Evolutionary conservation across 1,140 invertebrate species (phyloP), one percentile per base, ranked within the genome.

Genomic region (Aporrectodea caliginosa): DNA sequence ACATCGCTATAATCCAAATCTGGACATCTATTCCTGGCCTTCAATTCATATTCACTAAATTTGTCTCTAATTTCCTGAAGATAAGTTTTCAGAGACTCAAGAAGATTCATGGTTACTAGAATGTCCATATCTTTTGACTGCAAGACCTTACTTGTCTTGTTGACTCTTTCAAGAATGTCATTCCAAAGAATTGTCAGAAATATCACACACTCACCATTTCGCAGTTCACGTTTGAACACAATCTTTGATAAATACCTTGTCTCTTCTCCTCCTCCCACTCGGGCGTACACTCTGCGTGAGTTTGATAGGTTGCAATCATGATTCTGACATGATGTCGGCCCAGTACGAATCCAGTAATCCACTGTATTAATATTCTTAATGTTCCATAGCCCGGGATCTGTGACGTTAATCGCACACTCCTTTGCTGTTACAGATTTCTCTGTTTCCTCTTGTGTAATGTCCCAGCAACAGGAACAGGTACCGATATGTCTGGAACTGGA

Each of bases 321-420:
- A 27, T 75, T 75, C 34, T 75, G 33, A 34, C 33, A 75, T 32
- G 29, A 32, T 34, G 29, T 6, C 16, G 33, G 29, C 33, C 73
- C 73, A 75, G 16, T 75, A 34, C 29, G 33, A 75, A 75, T 75
- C 73, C 33, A 75, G 73, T 32, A 35, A 34, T 75, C 73, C 33
- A 75, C 33, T 75, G 73, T 75, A 34, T 29, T 32, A 72, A 0
- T 75, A 34, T 34, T 14, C 22, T 75, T 34, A 29, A 34, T 75
- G 73, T 75, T 75, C 73, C 73, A 75, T 75, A 75, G 73, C 34
- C 73, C 73, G 16, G 33, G 73, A 30, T 75, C 73, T 75, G 33
- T 75, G n/a, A 32, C 33, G 16, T 75, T 32, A 32, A 75, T 75
- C 33, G 34, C 73, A 1, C 22, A 32, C 1, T 32, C 73, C 29